Conservation (phyloP, 2,797 vertebrate species). For the Siniperca undulata region DNA sequence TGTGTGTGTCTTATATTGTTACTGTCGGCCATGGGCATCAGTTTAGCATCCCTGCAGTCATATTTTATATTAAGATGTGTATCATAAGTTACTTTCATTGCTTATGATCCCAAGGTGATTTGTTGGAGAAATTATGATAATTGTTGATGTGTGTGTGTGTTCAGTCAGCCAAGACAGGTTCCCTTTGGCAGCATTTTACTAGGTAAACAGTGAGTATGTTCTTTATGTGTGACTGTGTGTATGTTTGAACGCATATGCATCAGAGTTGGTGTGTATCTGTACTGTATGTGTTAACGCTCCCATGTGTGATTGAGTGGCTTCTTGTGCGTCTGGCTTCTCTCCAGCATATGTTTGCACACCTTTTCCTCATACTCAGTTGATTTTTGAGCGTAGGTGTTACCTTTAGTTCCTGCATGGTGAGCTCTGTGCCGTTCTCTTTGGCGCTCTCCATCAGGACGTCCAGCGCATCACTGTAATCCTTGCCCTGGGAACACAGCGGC, state of each 20-base stretch:
- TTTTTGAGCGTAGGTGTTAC: constrained; percentile 72
- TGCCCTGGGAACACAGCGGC: constrained; percentile 91
- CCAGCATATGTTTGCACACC: not conserved
- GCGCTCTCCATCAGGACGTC: constrained; percentile 97
- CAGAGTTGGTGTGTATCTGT: not conserved
- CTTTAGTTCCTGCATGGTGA: constrained; percentile 99
- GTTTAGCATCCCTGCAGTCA: constrained; percentile 25
- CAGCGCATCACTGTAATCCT: constrained; percentile 94
- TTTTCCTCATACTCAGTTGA: not conserved
- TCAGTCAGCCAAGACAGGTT: constrained; percentile 20
- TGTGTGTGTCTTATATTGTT: constrained; percentile 84
- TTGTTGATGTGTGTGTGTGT: constrained; percentile 18
- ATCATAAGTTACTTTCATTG: constrained; percentile 14
- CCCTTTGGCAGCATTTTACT: constrained; percentile 41
- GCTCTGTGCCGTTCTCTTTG: constrained; percentile 94
- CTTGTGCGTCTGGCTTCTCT: constrained; percentile 3
- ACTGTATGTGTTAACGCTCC: not conserved
- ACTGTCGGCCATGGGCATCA: constrained; percentile 73
- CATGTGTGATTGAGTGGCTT: constrained; percentile 10
- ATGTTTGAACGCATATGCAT: constrained; percentile 1
- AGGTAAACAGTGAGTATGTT: constrained; percentile 41
- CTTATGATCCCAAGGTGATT: constrained; percentile 25
- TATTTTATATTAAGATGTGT: constrained; percentile 44
- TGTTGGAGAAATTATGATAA: constrained; percentile 39
- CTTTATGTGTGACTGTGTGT: not conserved